These are phyloP conservation scores for Rhodeus uyekii DNA, from an alignment of 2,797 vertebrate species.

Conservation along the genomic window DNA sequence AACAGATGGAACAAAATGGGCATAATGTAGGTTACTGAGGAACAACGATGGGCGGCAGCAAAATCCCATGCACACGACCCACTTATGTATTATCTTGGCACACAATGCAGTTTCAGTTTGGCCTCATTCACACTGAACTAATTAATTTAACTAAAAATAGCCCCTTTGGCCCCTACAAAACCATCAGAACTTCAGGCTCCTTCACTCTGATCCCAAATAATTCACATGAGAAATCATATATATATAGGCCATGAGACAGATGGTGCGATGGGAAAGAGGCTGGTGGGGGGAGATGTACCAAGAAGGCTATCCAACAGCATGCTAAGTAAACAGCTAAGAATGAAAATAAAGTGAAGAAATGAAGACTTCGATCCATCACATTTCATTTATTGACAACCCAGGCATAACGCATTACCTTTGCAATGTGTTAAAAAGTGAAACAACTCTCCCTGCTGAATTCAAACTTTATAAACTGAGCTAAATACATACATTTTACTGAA, in stretches of 20 bases:
- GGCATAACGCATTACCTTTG: constrained; percentile 61
- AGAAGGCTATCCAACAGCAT: constrained; percentile 27
- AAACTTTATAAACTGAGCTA: constrained; percentile 28
- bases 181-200: constrained; percentile 59
- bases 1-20: constrained; percentile 52
- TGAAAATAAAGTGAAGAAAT: constrained; percentile 7
- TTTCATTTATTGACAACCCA: constrained; percentile 56
- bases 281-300: neutral
- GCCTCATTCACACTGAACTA: constrained; percentile 77
- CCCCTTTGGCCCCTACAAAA: constrained; percentile 49
- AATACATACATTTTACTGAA: constrained; percentile 38
- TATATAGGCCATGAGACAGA: constrained; percentile 62
- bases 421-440: constrained; percentile 40
- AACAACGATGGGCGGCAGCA: constrained; percentile 41
- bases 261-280: constrained; percentile 44
- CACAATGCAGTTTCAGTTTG: constrained; percentile 57
- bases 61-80: constrained; percentile 42
- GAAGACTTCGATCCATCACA: constrained; percentile 16
- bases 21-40: constrained; percentile 46
- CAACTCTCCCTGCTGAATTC: constrained; percentile 24
- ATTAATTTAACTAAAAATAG: constrained; percentile 82
- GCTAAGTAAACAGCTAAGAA: constrained; percentile 25
- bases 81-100: constrained; percentile 53
- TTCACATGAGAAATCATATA: constrained; percentile 59
- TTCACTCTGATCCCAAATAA: constrained; percentile 45